Evolutionary conservation across 2,888 invertebrate species (phyloP).

Genomic region (Tipula confusa): DNA sequence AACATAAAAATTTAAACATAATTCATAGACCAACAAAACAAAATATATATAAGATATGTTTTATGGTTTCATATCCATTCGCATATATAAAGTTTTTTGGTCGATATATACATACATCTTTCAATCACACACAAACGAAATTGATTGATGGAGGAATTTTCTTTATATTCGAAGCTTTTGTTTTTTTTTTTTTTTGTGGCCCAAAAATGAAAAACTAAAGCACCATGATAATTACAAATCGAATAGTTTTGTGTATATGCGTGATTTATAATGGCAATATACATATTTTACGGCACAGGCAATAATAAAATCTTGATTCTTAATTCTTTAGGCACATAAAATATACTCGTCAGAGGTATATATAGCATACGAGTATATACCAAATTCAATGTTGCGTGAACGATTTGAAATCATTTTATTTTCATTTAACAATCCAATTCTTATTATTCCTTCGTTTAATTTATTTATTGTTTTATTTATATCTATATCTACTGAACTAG

Average conservation of each 20-base stretch:
- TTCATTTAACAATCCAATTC: background rate
- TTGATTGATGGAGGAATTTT: background rate
- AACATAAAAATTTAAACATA: conserved; percentile 5
- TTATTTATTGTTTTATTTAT: background rate
- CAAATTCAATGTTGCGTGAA: conserved; percentile 17
- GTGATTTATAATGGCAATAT: background rate
- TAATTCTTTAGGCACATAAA: background rate
- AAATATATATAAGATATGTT: background rate
- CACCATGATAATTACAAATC: background rate
- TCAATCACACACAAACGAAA: background rate
- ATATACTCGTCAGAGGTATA: background rate
- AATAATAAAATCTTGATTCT: background rate
- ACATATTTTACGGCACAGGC: background rate
- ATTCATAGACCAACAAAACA: conserved; percentile 12
- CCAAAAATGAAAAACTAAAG: background rate
- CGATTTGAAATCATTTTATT: background rate
- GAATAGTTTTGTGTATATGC: background rate
- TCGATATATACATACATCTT: background rate
- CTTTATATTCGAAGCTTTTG: background rate
- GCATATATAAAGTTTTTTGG: background rate
- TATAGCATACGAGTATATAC: background rate
- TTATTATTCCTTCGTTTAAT: background rate
- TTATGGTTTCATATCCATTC: conserved; percentile 9
- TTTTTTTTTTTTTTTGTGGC: too few relatives aligned
- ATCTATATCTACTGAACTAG: background rate